Percentiles rank a stretch among this genome's conserved stretches.
phyloP scores from a whole-genome alignment of 2,888 invertebrate genomes.

The Pollenia griseotomentosa region DNA sequence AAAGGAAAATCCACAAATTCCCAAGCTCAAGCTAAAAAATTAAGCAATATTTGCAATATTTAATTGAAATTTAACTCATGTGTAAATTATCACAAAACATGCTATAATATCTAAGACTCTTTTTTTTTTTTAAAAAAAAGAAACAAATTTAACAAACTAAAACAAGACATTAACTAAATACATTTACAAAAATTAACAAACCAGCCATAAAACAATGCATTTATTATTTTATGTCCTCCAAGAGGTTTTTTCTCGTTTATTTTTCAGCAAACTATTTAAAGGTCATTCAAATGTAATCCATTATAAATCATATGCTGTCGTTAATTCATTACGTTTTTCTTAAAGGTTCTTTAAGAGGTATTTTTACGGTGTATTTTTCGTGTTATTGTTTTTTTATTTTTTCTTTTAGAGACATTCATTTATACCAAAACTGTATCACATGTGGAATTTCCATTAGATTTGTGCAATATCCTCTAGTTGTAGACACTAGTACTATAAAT shows the following conservation, averaged over 20 bases:
- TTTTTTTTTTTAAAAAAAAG: conserved; percentile 46
- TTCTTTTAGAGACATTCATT: conserved; percentile 38
- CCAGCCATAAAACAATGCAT: conserved; percentile 56
- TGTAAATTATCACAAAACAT: conserved; percentile 73
- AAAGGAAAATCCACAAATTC: conserved; percentile 51
- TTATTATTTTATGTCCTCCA: conserved; percentile 67
- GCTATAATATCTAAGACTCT: conserved; percentile 63
- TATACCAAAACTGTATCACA: conserved; percentile 54
- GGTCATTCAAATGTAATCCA: conserved; percentile 59
- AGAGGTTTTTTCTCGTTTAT: conserved; percentile 31
- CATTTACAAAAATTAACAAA: not conserved
- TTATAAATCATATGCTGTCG: conserved; percentile 55
- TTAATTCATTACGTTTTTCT: conserved; percentile 6
- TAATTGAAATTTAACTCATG: conserved; percentile 73
- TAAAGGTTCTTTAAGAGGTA: conserved; percentile 48
- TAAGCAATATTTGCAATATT: conserved; percentile 70
- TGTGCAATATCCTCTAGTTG: conserved; percentile 61
- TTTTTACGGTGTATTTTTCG: conserved; percentile 37
- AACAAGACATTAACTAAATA: conserved; percentile 67
- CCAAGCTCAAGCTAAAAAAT: conserved; percentile 58
- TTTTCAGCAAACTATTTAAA: conserved; percentile 66
- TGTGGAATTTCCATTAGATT: conserved; percentile 50
- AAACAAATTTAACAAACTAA: conserved; percentile 37
- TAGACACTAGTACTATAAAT: conserved; percentile 46
- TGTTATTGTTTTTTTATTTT: not conserved